Evolutionary conservation across 1,140 invertebrate species (phyloP).

Genomic region (Neoseiulus cucumeris): DNA sequence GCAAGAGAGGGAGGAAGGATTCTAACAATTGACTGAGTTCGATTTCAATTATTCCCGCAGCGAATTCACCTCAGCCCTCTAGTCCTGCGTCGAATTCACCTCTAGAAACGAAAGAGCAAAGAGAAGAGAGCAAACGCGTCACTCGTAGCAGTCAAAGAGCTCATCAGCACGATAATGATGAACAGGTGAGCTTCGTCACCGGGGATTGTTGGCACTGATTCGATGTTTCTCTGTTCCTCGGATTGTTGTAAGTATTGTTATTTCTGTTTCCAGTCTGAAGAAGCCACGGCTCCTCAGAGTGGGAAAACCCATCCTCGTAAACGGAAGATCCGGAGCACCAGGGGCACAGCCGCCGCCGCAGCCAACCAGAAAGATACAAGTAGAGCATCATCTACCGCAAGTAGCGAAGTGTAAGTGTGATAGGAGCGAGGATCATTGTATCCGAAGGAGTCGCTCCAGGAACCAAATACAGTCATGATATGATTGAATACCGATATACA

Average conservation of each 20-base stretch:
- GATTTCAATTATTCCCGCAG: no score
- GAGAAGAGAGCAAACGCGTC: conserved; percentile 2
- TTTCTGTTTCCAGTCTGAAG: background rate
- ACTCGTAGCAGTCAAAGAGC: background rate
- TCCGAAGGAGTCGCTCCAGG: no score
- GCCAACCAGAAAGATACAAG: background rate
- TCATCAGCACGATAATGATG: background rate
- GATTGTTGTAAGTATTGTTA: no score
- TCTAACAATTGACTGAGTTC: no score
- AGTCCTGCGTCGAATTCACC: background rate
- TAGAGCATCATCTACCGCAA: no score
- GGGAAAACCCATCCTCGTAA: conserved; percentile 3
- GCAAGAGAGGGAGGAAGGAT: no score
- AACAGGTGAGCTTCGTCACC: background rate
- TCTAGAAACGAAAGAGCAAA: background rate
- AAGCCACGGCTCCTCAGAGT: background rate
- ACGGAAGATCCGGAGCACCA: background rate
- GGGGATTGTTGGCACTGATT: no score
- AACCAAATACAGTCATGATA: no score
- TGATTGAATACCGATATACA: no score
- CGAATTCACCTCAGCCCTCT: background rate
- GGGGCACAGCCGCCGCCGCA: background rate
- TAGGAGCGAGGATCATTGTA: no score
- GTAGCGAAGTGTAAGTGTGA: no score
- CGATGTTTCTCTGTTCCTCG: no score